Evolutionary conservation across 2,797 vertebrate genomes (phyloP).

Genomic region (Enteromius radiatus): DNA sequence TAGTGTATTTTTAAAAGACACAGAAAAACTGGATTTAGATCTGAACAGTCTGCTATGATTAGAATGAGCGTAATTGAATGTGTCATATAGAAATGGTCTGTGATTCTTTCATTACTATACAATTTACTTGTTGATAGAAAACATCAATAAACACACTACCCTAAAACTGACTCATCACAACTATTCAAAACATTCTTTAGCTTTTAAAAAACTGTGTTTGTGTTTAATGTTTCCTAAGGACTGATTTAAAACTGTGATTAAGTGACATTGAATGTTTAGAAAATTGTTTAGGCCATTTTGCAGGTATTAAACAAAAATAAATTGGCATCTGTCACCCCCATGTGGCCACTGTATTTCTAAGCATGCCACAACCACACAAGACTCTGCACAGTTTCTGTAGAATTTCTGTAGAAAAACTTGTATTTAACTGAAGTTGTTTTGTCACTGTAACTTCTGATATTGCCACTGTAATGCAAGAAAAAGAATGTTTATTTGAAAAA

Average conservation of each 20-base stretch:
- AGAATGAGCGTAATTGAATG: not conserved
- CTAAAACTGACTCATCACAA: not conserved
- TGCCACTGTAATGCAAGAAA: conserved; percentile 12
- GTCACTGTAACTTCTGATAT: conserved; percentile 7
- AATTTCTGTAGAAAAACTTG: too few relatives aligned
- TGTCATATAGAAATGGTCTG: not conserved
- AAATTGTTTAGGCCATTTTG: not conserved
- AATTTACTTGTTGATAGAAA: conserved; percentile 1
- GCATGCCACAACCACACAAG: not conserved
- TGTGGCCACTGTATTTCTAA: conserved; percentile 16
- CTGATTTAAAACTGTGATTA: conserved; percentile 20
- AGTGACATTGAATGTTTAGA: conserved; percentile 16
- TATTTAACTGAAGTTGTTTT: not conserved
- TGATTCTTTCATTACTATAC: not conserved
- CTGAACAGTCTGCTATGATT: not conserved
- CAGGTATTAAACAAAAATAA: not conserved
- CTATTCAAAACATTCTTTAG: not conserved
- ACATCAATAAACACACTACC: conserved; percentile 19
- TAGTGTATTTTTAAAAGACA: conserved; percentile 49
- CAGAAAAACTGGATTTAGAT: not conserved
- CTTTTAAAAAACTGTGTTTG: not conserved
- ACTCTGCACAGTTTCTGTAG: not conserved
- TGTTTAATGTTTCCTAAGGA: not conserved
- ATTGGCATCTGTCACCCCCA: conserved; percentile 25
- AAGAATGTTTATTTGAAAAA: not conserved